Conservation (phyloP, 2,888 invertebrate genomes). For the Plebejus argus region DNA sequence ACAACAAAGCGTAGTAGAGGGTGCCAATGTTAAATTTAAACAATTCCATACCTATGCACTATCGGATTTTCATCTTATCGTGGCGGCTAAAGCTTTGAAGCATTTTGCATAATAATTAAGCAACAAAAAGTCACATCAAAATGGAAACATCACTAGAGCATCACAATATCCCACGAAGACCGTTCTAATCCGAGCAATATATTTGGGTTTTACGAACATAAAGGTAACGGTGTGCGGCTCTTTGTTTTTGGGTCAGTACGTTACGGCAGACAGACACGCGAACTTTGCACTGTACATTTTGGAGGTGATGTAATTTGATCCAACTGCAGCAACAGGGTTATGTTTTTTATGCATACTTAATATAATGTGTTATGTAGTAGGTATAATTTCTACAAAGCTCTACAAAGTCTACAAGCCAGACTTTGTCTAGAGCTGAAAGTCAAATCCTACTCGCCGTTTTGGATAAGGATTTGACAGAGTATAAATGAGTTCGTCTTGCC, state of each 20-base stretch:
- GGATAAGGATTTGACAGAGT: too few relatives aligned
- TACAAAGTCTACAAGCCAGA: too few relatives aligned
- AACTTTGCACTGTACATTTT: conserved; percentile 1
- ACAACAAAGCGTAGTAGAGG: too few relatives aligned
- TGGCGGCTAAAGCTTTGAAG: background rate
- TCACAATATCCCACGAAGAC: background rate
- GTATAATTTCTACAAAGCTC: too few relatives aligned
- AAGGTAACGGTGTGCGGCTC: conserved; percentile 14
- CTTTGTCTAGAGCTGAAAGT: too few relatives aligned
- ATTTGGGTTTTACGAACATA: conserved; percentile 26
- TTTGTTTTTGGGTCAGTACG: conserved; percentile 29
- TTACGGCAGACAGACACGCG: conserved; percentile 25
- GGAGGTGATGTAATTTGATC: background rate
- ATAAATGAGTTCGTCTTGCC: too few relatives aligned
- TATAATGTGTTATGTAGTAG: too few relatives aligned
- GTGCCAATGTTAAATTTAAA: too few relatives aligned
- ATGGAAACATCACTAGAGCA: background rate
- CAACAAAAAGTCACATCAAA: background rate
- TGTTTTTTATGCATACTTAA: too few relatives aligned
- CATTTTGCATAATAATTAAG: background rate
- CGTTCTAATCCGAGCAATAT: conserved; percentile 14
- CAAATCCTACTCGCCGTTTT: too few relatives aligned
- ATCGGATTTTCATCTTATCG: too few relatives aligned
- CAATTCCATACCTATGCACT: too few relatives aligned
- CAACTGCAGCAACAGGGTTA: background rate